A percentile compares a stretch with the other conserved stretches of the same genome.
Evolutionary conservation across 2,797 vertebrate genomes (phyloP).

Genomic region (Rhabdomys pumilio): DNA sequence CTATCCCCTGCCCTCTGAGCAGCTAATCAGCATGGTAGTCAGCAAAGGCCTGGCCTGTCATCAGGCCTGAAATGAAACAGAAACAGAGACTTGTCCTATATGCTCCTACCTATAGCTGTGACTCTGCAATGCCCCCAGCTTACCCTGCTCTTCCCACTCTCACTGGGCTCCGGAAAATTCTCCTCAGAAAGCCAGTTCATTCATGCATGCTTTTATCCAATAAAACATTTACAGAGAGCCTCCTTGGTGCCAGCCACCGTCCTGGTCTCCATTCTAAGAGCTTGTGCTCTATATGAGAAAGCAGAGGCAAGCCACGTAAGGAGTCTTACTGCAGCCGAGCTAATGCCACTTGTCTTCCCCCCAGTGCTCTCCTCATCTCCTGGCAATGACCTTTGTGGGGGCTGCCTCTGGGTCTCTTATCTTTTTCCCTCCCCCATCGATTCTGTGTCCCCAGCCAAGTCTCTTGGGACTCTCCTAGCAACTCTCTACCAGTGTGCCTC

Average conservation of each 20-base stretch:
- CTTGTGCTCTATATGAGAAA: background rate
- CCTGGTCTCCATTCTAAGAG: background rate
- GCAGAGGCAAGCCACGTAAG: background rate
- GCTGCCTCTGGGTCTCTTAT: background rate
- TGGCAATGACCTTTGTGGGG: background rate
- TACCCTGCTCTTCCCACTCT: background rate
- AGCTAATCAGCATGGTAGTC: background rate
- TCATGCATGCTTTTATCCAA: background rate
- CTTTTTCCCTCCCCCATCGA: background rate
- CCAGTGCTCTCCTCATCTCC: background rate
- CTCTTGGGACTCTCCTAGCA: background rate
- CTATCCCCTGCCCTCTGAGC: background rate
- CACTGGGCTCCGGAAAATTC: background rate
- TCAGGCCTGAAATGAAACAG: background rate
- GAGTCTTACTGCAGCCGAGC: accelerated
- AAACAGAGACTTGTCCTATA: background rate
- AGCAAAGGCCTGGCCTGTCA: background rate
- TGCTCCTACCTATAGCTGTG: background rate
- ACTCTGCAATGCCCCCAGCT: background rate
- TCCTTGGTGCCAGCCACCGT: background rate
- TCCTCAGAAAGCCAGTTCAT: background rate
- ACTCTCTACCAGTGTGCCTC: background rate
- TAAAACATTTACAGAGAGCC: background rate
- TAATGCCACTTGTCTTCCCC: background rate
- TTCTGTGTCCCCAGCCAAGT: background rate